Evolutionary conservation across 2,797 vertebrate genomes (phyloP), one percentile per base, ranked within the genome.

Genomic region (Pempheris klunzingeri): DNA sequence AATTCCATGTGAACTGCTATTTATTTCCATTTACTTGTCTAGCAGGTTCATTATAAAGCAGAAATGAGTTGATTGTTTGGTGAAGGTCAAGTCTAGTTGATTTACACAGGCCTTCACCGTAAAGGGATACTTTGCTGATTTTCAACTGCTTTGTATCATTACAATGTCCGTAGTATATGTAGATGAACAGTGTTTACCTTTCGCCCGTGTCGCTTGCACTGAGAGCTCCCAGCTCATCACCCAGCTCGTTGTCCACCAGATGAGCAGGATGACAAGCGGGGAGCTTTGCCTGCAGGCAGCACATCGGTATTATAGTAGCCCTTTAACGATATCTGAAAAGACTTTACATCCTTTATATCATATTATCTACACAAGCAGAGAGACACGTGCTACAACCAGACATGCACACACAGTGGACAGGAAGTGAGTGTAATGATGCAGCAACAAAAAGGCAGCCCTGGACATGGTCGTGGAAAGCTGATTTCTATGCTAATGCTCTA

Each of bases 71-170:
- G 28, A 71, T 46, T 30, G n/a, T 30, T 20, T 15, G 43, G 22
- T 46, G 41, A 54, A 78, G 30, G 64, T 66, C 34, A 53, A 39
- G 49, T 62, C 22, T 60, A 7, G 30, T 47, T 58, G 26, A 62
- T 66, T 58, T 36, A 28, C 34, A 38, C 5, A 77, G 36, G 24
- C 5, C 22, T 20, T 36, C 50, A 63, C 50, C 26, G n/a, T n/a
- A n/a, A n/a, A n/a, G n/a, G n/a, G n/a, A n/a, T n/a, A n/a, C n/a
- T n/a, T n/a, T n/a, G n/a, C n/a, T n/a, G n/a, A n/a, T n/a, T n/a
- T n/a, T n/a, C n/a, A n/a, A n/a, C n/a, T n/a, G n/a, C n/a, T n/a
- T n/a, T n/a, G n/a, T n/a, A n/a, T n/a, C n/a, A n/a, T n/a, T n/a
- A n/a, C n/a, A n/a, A n/a, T n/a, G n/a, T n/a, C n/a, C n/a, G n/a